Percentiles rank a stretch among this genome's conserved stretches.
Evolutionary conservation across 2,113 vertebrate genomes (phyloP).

Genomic region (Nibea albiflora): DNA sequence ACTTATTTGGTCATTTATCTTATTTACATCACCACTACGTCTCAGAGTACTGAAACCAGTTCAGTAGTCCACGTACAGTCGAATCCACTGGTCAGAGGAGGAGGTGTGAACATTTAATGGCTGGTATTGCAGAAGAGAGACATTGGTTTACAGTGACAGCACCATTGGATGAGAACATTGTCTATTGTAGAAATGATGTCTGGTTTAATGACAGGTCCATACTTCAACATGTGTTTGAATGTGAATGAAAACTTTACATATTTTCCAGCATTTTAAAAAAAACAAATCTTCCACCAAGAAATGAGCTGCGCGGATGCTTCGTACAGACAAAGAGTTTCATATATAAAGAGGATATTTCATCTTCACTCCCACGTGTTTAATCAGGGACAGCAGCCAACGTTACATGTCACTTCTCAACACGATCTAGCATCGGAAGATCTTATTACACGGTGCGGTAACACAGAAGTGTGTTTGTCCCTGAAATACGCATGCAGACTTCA

Average conservation of each 20-base stretch:
- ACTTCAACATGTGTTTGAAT: neutral
- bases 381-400: slow-evolving; percentile 21
- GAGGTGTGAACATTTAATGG: slow-evolving; percentile 56
- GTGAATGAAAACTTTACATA: neutral
- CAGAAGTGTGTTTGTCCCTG: slow-evolving; percentile 21
- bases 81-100: slow-evolving; percentile 15
- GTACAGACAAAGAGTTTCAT: slow-evolving; percentile 14
- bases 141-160: slow-evolving; percentile 29
- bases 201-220: neutral
- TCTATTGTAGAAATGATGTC: neutral
- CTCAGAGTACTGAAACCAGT: neutral
- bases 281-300: neutral
- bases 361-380: slow-evolving; percentile 25
- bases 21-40: neutral
- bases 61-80: neutral
- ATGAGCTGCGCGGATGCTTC: neutral
- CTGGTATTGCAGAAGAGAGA: slow-evolving; percentile 15
- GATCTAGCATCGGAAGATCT: neutral
- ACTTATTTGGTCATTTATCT: neutral
- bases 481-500: slow-evolving; percentile 41
- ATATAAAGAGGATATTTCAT: slow-evolving; percentile 20
- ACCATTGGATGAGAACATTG: neutral
- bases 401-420: neutral
- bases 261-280: slow-evolving; percentile 22
- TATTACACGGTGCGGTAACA: slow-evolving; percentile 10